Percentiles rank a stretch among this genome's conserved stretches.
Conservation (phyloP, 2,113 vertebrate species). For the Cochlearius cochlearius region DNA sequence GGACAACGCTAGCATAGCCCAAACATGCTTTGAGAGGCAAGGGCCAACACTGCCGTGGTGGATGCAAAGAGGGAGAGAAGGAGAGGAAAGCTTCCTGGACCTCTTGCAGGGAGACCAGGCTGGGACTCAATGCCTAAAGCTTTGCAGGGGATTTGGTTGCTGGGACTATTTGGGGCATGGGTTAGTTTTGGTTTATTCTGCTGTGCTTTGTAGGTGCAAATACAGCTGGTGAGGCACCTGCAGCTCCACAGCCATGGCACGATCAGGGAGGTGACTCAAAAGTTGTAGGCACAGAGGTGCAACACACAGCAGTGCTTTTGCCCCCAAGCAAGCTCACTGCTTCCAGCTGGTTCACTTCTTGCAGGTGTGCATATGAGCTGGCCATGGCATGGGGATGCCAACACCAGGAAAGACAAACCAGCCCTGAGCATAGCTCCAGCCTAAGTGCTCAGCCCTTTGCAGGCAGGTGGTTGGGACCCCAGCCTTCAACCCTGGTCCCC, state of each 20-base stretch:
- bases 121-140: background rate
- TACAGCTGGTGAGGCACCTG: accelerated
- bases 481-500: background rate
- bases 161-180: background rate
- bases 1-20: background rate
- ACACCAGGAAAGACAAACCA: background rate
- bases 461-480: background rate
- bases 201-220: background rate
- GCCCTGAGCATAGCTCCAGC: background rate
- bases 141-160: background rate
- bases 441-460: background rate
- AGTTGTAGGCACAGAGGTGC: accelerated
- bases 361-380: accelerated
- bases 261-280: background rate
- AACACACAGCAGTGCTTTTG: background rate
- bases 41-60: background rate
- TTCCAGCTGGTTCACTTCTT: background rate
- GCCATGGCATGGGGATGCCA: accelerated
- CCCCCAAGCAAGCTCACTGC: accelerated
- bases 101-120: background rate
- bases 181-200: background rate
- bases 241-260: accelerated
- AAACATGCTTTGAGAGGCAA: background rate
- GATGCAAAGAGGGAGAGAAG: background rate
- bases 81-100: background rate